These are phyloP conservation scores for Caenorhabditis wallacei DNA, from an alignment of 2,888 invertebrate species.

Conservation along the genomic window DNA sequence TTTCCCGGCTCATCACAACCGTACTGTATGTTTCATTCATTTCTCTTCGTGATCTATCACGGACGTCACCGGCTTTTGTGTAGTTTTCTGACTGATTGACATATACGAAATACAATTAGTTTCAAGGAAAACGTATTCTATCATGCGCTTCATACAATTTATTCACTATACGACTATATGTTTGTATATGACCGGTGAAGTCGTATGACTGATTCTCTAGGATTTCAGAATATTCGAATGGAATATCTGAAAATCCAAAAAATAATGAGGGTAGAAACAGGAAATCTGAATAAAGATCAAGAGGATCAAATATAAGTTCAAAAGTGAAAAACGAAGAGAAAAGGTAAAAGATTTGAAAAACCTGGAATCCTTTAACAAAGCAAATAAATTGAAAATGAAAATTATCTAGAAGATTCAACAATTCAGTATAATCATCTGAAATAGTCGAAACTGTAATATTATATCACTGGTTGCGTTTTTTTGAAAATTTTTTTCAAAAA, in stretches of 20 bases:
- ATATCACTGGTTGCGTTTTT: no score
- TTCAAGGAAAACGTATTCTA: not conserved
- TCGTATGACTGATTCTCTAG: slow-evolving; percentile 13
- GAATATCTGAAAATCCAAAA: not conserved
- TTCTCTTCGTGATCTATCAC: not conserved
- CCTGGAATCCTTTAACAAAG: no score
- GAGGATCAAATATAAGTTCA: no score
- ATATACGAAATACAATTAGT: slow-evolving; percentile 8
- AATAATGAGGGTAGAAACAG: not conserved
- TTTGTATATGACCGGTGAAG: slow-evolving; percentile 18
- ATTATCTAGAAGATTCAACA: no score
- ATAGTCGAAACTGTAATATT: no score
- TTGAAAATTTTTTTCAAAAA: no score
- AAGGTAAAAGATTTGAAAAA: no score
- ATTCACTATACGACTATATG: slow-evolving; percentile 34
- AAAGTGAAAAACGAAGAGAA: not conserved
- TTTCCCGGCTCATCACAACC: slow-evolving; percentile 68
- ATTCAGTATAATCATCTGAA: no score
- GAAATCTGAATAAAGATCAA: not conserved
- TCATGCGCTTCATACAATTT: slow-evolving; percentile 42
- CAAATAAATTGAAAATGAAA: no score
- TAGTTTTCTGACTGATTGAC: slow-evolving; percentile 21
- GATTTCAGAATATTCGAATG: not conserved
- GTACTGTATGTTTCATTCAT: slow-evolving; percentile 59
- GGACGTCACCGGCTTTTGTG: slow-evolving; percentile 7